These are phyloP conservation scores for Cololabis saira DNA, from an alignment of 2,113 vertebrate species.

Conservation along the genomic window DNA sequence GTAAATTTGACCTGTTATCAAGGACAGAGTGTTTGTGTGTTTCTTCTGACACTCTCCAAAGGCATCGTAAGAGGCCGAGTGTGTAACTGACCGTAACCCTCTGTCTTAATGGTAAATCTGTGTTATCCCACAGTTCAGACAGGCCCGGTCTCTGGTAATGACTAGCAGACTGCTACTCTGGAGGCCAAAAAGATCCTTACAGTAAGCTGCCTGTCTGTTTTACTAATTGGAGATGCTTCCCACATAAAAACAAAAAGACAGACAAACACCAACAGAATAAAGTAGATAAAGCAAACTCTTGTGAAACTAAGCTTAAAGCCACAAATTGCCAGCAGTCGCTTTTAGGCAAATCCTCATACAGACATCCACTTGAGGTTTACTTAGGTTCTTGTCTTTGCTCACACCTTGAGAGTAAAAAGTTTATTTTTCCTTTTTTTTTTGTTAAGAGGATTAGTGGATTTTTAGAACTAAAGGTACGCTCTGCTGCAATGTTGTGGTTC, in stretches of 20 bases:
- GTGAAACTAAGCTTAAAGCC: constrained; percentile 42
- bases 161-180: constrained; percentile 38
- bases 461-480: constrained; percentile 60
- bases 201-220: constrained; percentile 46
- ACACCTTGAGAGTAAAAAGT: constrained; percentile 51
- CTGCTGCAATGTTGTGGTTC: constrained; percentile 43
- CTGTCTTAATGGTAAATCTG: constrained; percentile 35
- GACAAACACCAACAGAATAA: constrained; percentile 24
- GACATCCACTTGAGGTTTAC: constrained; percentile 52
- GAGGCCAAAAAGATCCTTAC: constrained; percentile 33
- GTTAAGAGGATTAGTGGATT: constrained; percentile 69
- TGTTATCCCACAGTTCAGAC: constrained; percentile 33
- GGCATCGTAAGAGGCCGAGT: constrained; percentile 9
- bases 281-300: constrained; percentile 40
- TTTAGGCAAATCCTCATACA: constrained; percentile 38
- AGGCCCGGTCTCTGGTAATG: constrained; percentile 44
- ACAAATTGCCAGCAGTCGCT: constrained; percentile 48
- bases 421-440: constrained; percentile 35
- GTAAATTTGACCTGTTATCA: constrained; percentile 11
- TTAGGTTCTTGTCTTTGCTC: constrained; percentile 45
- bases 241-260: constrained; percentile 20
- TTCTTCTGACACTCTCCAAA: constrained; percentile 7
- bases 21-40: constrained; percentile 13
- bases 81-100: constrained; percentile 35
- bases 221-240: constrained; percentile 54